These are phyloP conservation scores for Peromyscus aztecus DNA, from an alignment of 2,797 vertebrate species.

Conservation along the genomic window DNA sequence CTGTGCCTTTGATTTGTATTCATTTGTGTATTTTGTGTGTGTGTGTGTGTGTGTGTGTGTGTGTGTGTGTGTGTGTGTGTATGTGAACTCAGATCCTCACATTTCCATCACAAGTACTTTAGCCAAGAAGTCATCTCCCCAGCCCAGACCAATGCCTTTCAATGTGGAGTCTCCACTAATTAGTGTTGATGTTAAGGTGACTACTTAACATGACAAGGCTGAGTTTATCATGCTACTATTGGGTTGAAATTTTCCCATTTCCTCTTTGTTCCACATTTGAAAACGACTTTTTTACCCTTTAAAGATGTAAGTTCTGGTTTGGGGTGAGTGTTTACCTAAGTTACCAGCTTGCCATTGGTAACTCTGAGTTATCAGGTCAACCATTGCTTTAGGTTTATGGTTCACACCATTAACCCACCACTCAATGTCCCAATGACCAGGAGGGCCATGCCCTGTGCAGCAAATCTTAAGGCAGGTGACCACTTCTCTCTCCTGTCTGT, in stretches of 20 bases:
- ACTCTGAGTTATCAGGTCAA: not conserved
- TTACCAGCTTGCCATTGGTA: not conserved
- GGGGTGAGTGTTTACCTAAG: not conserved
- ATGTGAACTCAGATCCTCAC: not conserved
- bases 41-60: not conserved
- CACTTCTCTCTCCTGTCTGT: not conserved
- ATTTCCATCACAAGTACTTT: not conserved
- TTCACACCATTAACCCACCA: not conserved
- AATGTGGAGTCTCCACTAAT: not conserved
- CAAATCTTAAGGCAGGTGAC: not conserved
- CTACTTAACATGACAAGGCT: not conserved
- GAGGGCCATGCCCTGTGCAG: not conserved
- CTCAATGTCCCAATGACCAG: not conserved
- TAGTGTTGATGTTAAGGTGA: not conserved
- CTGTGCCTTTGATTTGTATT: not conserved
- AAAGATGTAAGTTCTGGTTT: not conserved
- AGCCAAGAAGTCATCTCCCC: not conserved
- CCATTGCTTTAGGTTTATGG: not conserved
- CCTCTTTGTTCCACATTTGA: not conserved
- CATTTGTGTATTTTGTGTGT: not conserved
- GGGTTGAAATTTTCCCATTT: not conserved
- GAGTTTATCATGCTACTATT: not conserved
- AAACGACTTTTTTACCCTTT: not conserved
- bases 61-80: not conserved
- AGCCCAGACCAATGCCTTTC: not conserved